These are phyloP conservation scores for Callorhinus ursinus DNA, from an alignment of 2,113 vertebrate genomes.

Conservation along the genomic window DNA sequence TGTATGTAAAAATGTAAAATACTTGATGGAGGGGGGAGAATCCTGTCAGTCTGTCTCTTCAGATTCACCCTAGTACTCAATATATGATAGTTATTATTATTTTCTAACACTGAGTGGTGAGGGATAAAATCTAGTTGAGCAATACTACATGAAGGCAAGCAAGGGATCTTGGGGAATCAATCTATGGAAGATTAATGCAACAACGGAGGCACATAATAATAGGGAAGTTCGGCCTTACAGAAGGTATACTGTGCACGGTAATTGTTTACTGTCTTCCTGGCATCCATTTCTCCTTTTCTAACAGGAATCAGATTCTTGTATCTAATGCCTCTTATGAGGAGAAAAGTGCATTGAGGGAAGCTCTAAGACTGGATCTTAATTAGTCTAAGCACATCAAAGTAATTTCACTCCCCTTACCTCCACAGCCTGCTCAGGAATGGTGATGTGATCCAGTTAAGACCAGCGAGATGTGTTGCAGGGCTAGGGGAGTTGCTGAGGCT, in stretches of 20 bases:
- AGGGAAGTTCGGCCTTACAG: background rate
- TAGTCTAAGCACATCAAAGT: background rate
- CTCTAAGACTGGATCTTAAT: background rate
- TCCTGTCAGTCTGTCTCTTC: conserved; percentile 6
- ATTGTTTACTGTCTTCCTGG: background rate
- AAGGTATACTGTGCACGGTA: background rate
- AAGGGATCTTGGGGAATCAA: background rate
- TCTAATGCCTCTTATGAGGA: background rate
- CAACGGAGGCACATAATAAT: background rate
- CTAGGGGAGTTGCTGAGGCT: background rate
- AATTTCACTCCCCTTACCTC: background rate
- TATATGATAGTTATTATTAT: background rate
- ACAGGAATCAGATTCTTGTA: background rate
- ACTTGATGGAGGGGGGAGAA: background rate
- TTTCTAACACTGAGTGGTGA: background rate
- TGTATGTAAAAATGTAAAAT: conserved; percentile 34
- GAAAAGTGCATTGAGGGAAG: background rate
- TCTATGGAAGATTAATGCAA: background rate
- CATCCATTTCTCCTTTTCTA: background rate
- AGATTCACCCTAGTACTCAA: background rate
- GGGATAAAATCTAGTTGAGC: background rate
- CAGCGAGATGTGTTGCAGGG: background rate
- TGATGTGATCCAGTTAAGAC: background rate
- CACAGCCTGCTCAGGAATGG: background rate
- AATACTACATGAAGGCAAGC: background rate